Percentiles rank a stretch among this genome's conserved stretches.
These are phyloP conservation scores for Callithrix jacchus DNA, from an alignment of 2,113 vertebrate genomes.

Conservation along the genomic window DNA sequence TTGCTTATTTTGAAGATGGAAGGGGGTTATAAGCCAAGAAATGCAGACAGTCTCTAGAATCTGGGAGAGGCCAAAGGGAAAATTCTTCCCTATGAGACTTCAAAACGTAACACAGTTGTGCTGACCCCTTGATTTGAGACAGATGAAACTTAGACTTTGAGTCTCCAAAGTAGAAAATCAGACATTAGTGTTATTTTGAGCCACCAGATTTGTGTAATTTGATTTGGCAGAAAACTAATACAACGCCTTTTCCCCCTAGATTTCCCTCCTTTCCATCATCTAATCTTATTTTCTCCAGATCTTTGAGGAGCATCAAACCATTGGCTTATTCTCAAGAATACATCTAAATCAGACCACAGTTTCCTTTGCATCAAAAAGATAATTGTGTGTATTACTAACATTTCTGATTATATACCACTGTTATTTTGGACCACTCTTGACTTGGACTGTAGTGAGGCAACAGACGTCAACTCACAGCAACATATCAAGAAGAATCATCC, in stretches of 20 bases:
- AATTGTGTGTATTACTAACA: background rate
- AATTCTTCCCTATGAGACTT: background rate
- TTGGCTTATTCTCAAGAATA: background rate
- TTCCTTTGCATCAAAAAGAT: background rate
- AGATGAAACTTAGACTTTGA: background rate
- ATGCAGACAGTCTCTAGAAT: background rate
- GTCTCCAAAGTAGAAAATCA: background rate
- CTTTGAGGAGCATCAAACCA: background rate
- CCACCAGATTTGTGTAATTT: background rate
- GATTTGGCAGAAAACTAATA: background rate
- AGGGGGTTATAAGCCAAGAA: background rate
- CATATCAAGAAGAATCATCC: background rate
- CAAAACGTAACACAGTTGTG: background rate
- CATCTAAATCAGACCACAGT: background rate
- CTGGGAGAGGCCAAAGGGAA: background rate
- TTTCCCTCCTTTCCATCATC: background rate
- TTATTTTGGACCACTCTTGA: background rate
- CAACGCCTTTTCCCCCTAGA: background rate
- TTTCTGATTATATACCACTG: background rate
- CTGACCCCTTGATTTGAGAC: background rate
- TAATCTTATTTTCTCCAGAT: background rate
- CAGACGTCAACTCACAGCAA: background rate
- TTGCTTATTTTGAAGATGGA: background rate
- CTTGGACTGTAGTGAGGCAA: background rate
- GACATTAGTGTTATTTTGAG: background rate